Conservation (phyloP, 2,113 vertebrate genomes). For the Aegotheles bennettii region DNA sequence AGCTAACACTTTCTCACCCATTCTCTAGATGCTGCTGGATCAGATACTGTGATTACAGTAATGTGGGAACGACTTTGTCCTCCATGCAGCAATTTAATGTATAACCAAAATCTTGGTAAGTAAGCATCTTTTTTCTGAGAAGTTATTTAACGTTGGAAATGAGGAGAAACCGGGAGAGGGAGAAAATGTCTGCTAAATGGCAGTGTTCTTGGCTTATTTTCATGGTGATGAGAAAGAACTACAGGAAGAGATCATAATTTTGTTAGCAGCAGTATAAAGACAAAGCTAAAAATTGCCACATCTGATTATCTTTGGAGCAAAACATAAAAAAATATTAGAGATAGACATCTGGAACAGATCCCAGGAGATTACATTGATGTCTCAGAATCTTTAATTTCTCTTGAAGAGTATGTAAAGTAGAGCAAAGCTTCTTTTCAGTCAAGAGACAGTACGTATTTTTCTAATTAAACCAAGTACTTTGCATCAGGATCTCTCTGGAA, state of each 20-base stretch:
- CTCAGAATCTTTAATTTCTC: background rate
- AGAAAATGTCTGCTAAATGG: background rate
- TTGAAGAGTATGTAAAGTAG: background rate
- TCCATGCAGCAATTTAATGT: background rate
- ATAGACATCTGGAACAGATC: background rate
- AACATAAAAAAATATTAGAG: background rate
- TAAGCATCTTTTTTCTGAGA: background rate
- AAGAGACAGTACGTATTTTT: background rate
- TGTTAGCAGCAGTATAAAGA: conserved; percentile 17
- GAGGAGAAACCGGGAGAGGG: background rate
- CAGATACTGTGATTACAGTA: background rate
- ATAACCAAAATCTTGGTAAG: background rate
- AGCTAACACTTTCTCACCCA: background rate
- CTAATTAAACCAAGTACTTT: background rate
- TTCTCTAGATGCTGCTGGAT: background rate
- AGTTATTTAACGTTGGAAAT: background rate
- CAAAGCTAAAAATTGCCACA: conserved; percentile 16
- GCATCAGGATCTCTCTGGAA: background rate
- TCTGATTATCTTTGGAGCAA: background rate
- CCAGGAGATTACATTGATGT: background rate
- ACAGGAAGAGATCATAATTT: background rate
- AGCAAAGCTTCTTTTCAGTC: background rate
- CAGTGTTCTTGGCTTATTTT: background rate
- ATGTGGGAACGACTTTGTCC: background rate
- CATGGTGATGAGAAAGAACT: background rate